These are phyloP conservation scores for Alca torda DNA, from an alignment of 2,797 vertebrate genomes.

Conservation along the genomic window DNA sequence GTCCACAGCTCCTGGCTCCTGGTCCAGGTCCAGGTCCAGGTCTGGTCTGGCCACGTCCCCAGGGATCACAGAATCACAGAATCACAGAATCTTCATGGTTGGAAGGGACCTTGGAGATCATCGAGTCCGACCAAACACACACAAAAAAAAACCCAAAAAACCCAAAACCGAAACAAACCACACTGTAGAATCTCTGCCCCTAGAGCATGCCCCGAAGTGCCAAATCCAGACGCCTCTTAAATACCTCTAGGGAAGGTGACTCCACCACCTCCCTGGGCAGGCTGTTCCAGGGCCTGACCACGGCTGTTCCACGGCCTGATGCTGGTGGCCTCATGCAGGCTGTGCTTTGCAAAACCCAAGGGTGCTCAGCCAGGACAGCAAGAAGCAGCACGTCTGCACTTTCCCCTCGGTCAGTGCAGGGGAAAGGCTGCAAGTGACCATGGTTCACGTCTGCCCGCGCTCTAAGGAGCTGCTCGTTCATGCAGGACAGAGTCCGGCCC, in stretches of 20 bases:
- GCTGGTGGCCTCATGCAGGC: background rate
- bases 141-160: too few species aligned
- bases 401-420: rapidly evolving
- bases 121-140: too few species aligned
- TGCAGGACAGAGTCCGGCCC: background rate
- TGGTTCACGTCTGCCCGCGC: rapidly evolving
- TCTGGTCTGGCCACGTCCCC: background rate
- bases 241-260: too few species aligned
- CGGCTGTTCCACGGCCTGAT: too few species aligned
- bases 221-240: too few species aligned
- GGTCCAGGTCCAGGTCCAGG: background rate
- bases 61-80: background rate
- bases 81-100: too few species aligned
- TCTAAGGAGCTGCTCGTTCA: background rate
- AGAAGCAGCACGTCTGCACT: background rate
- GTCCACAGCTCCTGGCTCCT: background rate
- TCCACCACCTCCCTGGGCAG: too few species aligned
- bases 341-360: background rate
- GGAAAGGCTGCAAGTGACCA: background rate
- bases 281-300: too few species aligned
- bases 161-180: too few species aligned
- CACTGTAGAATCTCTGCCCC: too few species aligned
- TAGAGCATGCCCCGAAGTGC: too few species aligned
- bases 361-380: background rate
- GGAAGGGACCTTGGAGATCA: too few species aligned